phyloP scores from a whole-genome alignment of 2,888 invertebrate genomes.

The Serrognathus titanus region DNA sequence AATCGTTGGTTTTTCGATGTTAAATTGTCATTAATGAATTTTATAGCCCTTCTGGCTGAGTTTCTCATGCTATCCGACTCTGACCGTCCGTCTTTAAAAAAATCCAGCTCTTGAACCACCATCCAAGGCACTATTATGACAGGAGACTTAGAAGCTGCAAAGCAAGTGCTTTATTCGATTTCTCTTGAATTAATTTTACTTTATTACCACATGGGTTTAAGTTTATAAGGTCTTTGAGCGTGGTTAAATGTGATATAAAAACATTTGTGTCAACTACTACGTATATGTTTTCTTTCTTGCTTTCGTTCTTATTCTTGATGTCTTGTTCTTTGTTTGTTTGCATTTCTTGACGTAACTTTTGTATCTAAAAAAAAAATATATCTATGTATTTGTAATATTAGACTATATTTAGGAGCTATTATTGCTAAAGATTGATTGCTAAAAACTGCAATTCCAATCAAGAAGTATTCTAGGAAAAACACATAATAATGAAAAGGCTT shows the following conservation, averaged over 20 bases:
- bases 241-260: constrained; percentile 46
- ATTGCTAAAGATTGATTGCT: too few relatives aligned
- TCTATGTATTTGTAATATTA: background rate
- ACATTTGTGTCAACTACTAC: constrained; percentile 55
- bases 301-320: background rate
- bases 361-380: constrained; percentile 31
- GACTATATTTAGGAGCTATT: too few relatives aligned
- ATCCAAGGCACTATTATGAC: constrained; percentile 57
- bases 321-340: background rate
- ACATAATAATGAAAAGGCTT: constrained; percentile 6
- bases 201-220: background rate
- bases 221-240: constrained; percentile 40
- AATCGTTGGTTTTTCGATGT: constrained; percentile 49
- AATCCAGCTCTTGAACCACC: constrained; percentile 58
- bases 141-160: constrained; percentile 19
- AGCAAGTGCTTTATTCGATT: background rate
- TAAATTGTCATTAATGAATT: constrained; percentile 54
- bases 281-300: constrained; percentile 24
- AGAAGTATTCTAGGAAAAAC: constrained; percentile 1
- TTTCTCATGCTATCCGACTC: constrained; percentile 22
- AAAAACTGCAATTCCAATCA: too few relatives aligned
- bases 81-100: constrained; percentile 49
- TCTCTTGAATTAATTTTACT: constrained; percentile 7
- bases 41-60: constrained; percentile 48
- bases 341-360: constrained; percentile 21